Conservation (phyloP, 2,113 vertebrate genomes). For the Nasalis larvatus region DNA sequence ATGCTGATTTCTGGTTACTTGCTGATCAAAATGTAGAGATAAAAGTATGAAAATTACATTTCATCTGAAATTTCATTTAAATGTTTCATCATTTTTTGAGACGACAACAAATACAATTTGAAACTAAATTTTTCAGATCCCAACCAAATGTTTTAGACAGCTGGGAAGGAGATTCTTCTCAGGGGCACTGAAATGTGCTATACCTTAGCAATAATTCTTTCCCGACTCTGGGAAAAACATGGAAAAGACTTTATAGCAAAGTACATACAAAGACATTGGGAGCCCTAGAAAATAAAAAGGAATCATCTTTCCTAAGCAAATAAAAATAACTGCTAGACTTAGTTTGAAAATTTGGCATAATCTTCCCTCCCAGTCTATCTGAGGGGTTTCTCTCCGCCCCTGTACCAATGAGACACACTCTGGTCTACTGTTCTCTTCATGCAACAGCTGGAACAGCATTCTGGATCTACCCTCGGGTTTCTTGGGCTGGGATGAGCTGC, state of each 20-base stretch:
- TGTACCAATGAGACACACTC: constrained; percentile 25
- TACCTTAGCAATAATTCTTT: constrained; percentile 37
- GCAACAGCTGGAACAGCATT: constrained; percentile 32
- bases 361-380: neutral
- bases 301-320: constrained; percentile 17
- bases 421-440: neutral
- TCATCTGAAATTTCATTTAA: constrained; percentile 51
- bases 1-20: neutral
- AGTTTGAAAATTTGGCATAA: constrained; percentile 39
- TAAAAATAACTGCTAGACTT: constrained; percentile 43
- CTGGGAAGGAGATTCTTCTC: neutral
- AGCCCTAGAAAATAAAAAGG: neutral
- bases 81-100: constrained; percentile 4
- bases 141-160: constrained; percentile 37
- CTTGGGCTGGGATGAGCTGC: neutral
- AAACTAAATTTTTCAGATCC: constrained; percentile 50
- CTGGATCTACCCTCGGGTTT: neutral
- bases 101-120: constrained; percentile 42
- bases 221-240: neutral
- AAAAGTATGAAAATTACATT: constrained; percentile 26
- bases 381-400: neutral
- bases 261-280: neutral
- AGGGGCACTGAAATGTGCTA: neutral
- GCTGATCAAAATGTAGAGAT: neutral
- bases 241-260: constrained; percentile 15